Conservation (phyloP, 37 sponge, comb jelly and placozoan species). For the Ephydatia muelleri region DNA sequence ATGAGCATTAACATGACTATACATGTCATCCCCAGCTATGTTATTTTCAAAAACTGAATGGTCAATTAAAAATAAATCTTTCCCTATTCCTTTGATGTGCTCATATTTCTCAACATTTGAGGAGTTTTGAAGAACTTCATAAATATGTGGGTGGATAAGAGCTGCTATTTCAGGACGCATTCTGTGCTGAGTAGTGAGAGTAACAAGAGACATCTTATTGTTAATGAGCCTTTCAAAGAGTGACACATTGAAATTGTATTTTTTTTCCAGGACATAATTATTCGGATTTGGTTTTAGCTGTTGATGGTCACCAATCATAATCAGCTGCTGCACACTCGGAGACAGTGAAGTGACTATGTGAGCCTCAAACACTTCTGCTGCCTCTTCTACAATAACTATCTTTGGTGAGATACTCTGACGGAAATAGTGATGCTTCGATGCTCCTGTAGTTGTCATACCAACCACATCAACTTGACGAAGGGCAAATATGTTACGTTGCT, state of each 20-base stretch:
- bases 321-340: constrained; percentile 81
- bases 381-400: constrained; percentile 96
- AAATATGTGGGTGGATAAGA: constrained; percentile 77
- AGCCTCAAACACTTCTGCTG: constrained; percentile 95
- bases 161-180: constrained; percentile 90
- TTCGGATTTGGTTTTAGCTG: constrained; percentile 88
- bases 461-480: constrained; percentile 69
- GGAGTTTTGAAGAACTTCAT: constrained; percentile 41
- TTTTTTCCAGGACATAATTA: constrained; percentile 63
- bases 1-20: constrained; percentile 60
- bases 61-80: constrained; percentile 69
- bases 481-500: constrained; percentile 43
- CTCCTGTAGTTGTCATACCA: constrained; percentile 96
- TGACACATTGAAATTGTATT: constrained; percentile 79
- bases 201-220: constrained; percentile 41
- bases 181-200: constrained; percentile 77
- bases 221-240: constrained; percentile 86
- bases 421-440: constrained; percentile 79
- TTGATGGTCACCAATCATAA: constrained; percentile 96
- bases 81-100: constrained; percentile 60
- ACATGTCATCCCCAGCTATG: constrained; percentile 25
- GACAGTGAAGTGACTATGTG: constrained; percentile 86
- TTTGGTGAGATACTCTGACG: constrained; percentile 65
- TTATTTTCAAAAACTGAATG: constrained; percentile 59
- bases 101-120: constrained; percentile 42